These are phyloP conservation scores for Tenthredo distinguenda DNA, from an alignment of 2,888 invertebrate genomes.

Conservation along the genomic window DNA sequence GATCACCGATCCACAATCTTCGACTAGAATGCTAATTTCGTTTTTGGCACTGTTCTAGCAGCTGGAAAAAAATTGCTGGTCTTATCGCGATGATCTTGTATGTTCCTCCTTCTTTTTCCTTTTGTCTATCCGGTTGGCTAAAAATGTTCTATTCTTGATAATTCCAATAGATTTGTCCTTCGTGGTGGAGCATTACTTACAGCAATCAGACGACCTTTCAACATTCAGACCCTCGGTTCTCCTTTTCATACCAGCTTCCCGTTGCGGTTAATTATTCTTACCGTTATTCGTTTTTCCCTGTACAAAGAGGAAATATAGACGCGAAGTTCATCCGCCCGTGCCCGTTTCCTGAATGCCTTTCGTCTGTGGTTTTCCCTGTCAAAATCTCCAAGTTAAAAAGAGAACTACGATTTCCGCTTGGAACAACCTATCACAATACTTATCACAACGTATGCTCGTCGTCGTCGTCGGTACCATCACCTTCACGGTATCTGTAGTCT, in stretches of 20 bases:
- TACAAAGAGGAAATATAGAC: not conserved
- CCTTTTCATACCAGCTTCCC: not conserved
- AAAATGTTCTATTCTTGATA: not conserved
- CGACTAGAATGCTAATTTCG: slow-evolving; percentile 24
- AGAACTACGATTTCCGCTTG: not conserved
- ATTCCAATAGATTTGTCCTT: not conserved
- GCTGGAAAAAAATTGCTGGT: not conserved
- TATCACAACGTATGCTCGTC: not conserved
- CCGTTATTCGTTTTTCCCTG: not conserved
- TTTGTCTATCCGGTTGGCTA: not conserved
- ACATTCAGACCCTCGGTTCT: not conserved
- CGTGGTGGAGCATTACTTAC: not conserved
- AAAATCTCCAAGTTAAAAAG: not conserved
- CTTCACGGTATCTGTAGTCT: slow-evolving; percentile 27
- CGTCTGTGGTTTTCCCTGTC: slow-evolving; percentile 32
- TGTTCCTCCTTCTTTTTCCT: not conserved
- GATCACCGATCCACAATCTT: not conserved
- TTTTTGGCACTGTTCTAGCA: not conserved
- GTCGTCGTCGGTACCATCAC: not conserved
- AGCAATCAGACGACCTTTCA: slow-evolving; percentile 3
- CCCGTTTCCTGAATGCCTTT: not conserved
- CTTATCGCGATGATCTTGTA: not conserved
- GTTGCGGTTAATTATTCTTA: slow-evolving; percentile 32
- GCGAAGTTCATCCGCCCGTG: not conserved
- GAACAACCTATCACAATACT: not conserved